A percentile compares a stretch with the other conserved stretches of the same genome.
These are phyloP conservation scores for Netelia melanura DNA, from an alignment of 2,888 invertebrate species.

Conservation along the genomic window DNA sequence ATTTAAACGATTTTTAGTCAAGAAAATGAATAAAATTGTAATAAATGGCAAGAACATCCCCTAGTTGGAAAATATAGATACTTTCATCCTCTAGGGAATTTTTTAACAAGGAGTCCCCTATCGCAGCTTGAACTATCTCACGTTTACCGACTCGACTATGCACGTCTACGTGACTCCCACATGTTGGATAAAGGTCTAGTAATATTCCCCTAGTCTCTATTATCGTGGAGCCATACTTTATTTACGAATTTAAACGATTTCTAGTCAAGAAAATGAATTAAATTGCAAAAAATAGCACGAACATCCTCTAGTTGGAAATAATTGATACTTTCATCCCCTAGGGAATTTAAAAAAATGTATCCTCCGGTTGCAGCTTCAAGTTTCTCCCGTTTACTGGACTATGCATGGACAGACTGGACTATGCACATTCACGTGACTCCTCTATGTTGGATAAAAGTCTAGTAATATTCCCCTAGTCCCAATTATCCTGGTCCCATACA, in stretches of 20 bases:
- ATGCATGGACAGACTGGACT: constrained; percentile 41
- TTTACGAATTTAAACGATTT: no score
- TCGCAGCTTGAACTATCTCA: constrained; percentile 47
- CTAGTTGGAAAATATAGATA: no score
- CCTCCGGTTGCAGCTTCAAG: constrained; percentile 27
- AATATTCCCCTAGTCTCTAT: constrained; percentile 36
- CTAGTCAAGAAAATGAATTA: no score
- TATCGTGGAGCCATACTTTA: neutral
- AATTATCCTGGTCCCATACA: constrained; percentile 2
- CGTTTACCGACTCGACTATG: constrained; percentile 63
- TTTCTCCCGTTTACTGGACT: constrained; percentile 49
- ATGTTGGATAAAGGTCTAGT: constrained; percentile 61
- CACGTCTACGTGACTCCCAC: constrained; percentile 65
- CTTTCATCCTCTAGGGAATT: no score
- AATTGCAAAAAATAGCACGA: no score
- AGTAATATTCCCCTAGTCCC: constrained; percentile 26
- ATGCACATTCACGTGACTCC: constrained; percentile 64
- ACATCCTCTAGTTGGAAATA: no score
- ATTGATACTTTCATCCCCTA: no score
- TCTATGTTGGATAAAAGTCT: constrained; percentile 65
- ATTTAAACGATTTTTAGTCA: no score
- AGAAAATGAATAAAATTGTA: no score
- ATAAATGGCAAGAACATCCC: no score
- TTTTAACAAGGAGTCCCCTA: neutral
- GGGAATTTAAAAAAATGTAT: neutral